Percentiles rank a stretch among this genome's conserved stretches.
Conservation (phyloP, 2,797 vertebrate genomes). For the Tamandua tetradactyla region DNA sequence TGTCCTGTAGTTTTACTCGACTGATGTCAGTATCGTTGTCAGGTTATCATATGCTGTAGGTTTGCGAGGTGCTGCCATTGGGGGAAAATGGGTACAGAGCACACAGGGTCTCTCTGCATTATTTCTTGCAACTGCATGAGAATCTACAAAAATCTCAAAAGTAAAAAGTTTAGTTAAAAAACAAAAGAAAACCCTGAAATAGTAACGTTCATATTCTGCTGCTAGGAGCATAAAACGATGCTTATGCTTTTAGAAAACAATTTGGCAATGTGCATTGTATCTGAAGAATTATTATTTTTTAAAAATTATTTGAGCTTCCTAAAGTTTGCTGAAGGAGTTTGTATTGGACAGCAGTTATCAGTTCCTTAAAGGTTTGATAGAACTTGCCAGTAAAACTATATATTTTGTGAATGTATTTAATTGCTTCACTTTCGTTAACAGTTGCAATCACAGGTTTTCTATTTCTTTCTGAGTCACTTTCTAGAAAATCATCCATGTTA, state of each 20-base stretch:
- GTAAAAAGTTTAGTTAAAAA: background rate
- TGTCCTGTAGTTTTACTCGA: accelerated
- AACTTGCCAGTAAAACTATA: background rate
- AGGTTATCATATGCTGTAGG: accelerated
- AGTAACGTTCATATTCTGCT: background rate
- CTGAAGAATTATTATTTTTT: background rate
- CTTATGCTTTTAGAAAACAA: background rate
- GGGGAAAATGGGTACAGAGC: too few species aligned
- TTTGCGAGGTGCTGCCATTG: background rate
- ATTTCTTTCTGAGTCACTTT: background rate
- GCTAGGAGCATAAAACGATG: background rate
- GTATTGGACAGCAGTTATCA: background rate
- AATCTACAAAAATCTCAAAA: background rate
- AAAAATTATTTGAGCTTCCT: background rate
- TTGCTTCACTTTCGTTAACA: background rate
- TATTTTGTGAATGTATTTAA: background rate
- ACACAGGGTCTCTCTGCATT: background rate
- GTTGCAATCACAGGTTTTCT: background rate
- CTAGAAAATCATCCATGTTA: background rate
- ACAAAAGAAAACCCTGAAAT: background rate
- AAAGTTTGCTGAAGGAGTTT: background rate
- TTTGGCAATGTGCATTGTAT: background rate
- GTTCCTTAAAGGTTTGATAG: background rate
- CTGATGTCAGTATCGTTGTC: too few species aligned
- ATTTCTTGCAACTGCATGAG: too few species aligned